Evolutionary conservation across 2,888 invertebrate genomes (phyloP), one percentile per base, ranked within the genome.

Genomic region (Lithophane socia): DNA sequence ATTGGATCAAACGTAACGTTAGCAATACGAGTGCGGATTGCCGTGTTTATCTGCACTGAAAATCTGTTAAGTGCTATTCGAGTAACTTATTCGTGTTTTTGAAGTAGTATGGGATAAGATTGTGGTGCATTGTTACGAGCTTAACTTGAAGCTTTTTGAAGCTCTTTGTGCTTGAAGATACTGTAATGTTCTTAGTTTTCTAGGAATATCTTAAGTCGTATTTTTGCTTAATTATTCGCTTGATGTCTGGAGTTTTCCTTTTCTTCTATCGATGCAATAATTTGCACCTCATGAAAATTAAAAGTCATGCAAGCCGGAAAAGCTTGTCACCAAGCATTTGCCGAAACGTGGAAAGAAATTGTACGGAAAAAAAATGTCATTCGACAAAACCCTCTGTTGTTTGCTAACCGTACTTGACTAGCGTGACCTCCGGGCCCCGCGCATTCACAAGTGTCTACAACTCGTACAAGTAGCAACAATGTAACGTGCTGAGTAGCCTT

Each of bases 1-100:
- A 93, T 92, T 93, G 94, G 94, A 95, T 95, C 95, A 93, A 93
- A 91, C 83, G 94, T 93, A 94, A 86, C 91, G 95, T 93, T 93
- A 93, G 94, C 93, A 95, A 92, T 82, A 90, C 75, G 90, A 94
- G 83, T 91, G 81, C 83, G 78, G 78, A 82, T 81, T 72, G 83
- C 64, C 61, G 63, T 70, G 79, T 80, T 86, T 85, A 85, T 85
- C 85, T 86, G 73, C 75, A 72, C 85, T 83, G 84, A 80, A 85
- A 86, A 85, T 85, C 85, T 85, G 83, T 76, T 83, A 83, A 86
- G 77, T 86, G 80, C 83, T 86, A 80, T 86, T 83, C 84, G 56
- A 72, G 77, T 69, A 83, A 83, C 54, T 83, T 85, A 86, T 86
- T 84, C 69, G 84, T 83, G 86, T 84, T 85, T 82, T 84, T 85